These are phyloP conservation scores for Rhinopomastus cyanomelas DNA, from an alignment of 2,113 vertebrate genomes.

Conservation along the genomic window DNA sequence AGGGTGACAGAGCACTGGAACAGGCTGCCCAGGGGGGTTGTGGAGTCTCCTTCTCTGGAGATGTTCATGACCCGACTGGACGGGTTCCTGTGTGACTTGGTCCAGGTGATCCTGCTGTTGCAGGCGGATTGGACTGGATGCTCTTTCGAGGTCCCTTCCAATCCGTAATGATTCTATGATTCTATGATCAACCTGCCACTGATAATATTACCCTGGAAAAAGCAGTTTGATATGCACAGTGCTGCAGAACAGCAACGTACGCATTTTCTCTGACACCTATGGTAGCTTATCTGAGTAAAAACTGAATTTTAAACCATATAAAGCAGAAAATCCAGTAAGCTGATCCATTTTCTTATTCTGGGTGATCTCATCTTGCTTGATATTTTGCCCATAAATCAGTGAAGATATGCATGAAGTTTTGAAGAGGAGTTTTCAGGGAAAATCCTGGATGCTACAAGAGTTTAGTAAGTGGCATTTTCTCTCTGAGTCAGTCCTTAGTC, in stretches of 20 bases:
- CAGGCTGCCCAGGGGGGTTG: no score
- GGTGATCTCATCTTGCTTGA: not conserved
- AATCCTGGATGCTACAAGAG: not conserved
- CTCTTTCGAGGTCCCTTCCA: no score
- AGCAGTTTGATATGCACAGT: not conserved
- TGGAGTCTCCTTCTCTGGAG: no score
- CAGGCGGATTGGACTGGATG: no score
- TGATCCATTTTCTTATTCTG: not conserved
- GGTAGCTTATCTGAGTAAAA: not conserved
- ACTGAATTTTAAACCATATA: not conserved
- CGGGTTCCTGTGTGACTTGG: no score
- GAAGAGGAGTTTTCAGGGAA: slow-evolving; percentile 15
- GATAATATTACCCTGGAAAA: no score
- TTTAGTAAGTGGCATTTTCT: not conserved
- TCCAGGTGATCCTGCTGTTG: no score
- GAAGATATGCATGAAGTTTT: not conserved
- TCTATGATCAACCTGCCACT: no score
- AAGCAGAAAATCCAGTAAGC: not conserved
- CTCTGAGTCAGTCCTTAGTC: not conserved
- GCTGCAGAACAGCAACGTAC: not conserved
- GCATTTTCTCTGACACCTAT: not conserved
- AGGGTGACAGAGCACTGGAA: no score
- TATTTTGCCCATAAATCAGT: not conserved
- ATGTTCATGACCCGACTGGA: no score
- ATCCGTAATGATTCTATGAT: no score